phyloP scores from a whole-genome alignment of 2,113 vertebrate genomes.

The Passer montanus region DNA sequence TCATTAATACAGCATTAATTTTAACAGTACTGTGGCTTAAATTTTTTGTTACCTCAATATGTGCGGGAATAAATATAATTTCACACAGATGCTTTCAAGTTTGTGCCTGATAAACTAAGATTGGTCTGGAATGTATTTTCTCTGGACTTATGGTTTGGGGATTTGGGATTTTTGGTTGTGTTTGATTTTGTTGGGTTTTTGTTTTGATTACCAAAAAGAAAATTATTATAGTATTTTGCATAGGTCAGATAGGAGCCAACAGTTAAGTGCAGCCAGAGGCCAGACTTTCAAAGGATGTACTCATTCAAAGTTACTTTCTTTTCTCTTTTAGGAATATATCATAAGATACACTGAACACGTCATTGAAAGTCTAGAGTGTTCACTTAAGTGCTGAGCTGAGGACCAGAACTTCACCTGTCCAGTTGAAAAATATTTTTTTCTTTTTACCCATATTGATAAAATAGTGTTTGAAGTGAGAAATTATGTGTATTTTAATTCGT shows the following conservation, averaged over 20 bases:
- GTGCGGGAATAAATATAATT: not conserved
- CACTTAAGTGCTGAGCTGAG: not conserved
- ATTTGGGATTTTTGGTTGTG: not conserved
- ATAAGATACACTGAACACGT: not conserved
- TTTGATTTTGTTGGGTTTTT: not conserved
- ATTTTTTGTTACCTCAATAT: not conserved
- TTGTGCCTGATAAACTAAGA: not conserved
- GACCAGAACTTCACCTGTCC: not conserved
- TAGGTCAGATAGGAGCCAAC: not conserved
- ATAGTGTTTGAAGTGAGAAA: not conserved
- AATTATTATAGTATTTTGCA: not conserved
- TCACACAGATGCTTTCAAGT: not conserved
- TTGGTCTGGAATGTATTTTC: not conserved
- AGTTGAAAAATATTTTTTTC: not conserved
- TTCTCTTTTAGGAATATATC: not conserved
- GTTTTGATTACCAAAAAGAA: not conserved
- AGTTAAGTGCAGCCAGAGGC: not conserved
- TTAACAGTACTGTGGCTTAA: not conserved
- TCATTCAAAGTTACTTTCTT: not conserved
- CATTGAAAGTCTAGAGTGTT: not conserved
- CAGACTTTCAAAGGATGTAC: not conserved
- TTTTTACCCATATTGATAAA: not conserved
- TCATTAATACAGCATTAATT: not conserved
- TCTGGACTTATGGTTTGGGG: not conserved
- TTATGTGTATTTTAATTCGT: not conserved